Evolutionary conservation across 2,113 vertebrate genomes (phyloP).

Genomic region (sheep (Ovis aries)): ARS-UI_Ramb_v3.0 NC_056059.1:9148001-9148500

Average conservation of each 20-base stretch:
- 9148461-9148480: neutral
- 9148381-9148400: neutral
- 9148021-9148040: neutral
- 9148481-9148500: neutral
- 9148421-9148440: neutral
- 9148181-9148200: neutral
- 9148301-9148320: neutral
- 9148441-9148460: neutral
- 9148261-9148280: neutral
- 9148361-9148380: neutral
- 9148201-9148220: neutral
- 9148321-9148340: neutral
- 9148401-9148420: neutral
- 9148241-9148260: neutral
- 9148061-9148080: too few species aligned
- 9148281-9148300: neutral
- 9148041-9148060: neutral
- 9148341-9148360: neutral
- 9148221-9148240: neutral
- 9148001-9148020: rapidly evolving
- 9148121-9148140: neutral
- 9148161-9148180: too few species aligned
- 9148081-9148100: neutral
- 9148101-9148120: neutral
- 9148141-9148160: neutral